phyloP scores from a whole-genome alignment of 2,113 vertebrate genomes.

The Percina caprodes region DNA sequence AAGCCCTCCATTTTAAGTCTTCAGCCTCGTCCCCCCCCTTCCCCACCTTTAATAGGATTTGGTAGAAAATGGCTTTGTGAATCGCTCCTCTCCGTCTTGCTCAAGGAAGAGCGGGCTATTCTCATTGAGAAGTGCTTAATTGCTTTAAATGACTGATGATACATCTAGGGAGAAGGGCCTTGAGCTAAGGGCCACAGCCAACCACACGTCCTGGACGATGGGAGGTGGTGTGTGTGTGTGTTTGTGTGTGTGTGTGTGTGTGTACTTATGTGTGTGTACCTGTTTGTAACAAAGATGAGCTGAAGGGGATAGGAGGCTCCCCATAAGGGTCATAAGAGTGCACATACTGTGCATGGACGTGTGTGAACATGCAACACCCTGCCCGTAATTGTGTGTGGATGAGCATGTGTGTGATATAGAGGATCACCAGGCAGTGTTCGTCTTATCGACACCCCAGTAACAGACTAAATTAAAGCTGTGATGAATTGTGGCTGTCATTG shows the following conservation, averaged over 20 bases:
- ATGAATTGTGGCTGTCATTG: constrained; percentile 82
- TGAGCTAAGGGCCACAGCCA: constrained; percentile 77
- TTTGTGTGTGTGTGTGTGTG: constrained; percentile 8
- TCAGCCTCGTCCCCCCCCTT: constrained; percentile 72
- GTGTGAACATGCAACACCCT: constrained; percentile 36
- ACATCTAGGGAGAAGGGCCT: constrained; percentile 78
- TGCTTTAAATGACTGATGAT: constrained; percentile 88
- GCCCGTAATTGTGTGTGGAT: not conserved
- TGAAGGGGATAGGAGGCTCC: constrained; percentile 42
- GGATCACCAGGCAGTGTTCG: constrained; percentile 68
- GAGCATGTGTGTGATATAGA: constrained; percentile 33
- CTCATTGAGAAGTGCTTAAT: constrained; percentile 87
- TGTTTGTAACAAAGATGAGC: constrained; percentile 55
- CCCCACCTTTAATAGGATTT: constrained; percentile 87
- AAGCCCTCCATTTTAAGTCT: constrained; percentile 86
- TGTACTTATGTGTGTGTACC: not conserved
- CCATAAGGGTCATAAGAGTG: constrained; percentile 46
- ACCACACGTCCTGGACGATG: constrained; percentile 59
- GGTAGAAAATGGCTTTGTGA: constrained; percentile 87
- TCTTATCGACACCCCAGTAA: constrained; percentile 82
- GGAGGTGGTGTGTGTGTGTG: constrained; percentile 25
- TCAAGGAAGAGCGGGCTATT: constrained; percentile 80
- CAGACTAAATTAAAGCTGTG: constrained; percentile 84
- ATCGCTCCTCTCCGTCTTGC: constrained; percentile 84
- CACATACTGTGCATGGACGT: constrained; percentile 20